phyloP scores from a whole-genome alignment of 1,140 invertebrate species.

The Drosophila ficusphila region DNA sequence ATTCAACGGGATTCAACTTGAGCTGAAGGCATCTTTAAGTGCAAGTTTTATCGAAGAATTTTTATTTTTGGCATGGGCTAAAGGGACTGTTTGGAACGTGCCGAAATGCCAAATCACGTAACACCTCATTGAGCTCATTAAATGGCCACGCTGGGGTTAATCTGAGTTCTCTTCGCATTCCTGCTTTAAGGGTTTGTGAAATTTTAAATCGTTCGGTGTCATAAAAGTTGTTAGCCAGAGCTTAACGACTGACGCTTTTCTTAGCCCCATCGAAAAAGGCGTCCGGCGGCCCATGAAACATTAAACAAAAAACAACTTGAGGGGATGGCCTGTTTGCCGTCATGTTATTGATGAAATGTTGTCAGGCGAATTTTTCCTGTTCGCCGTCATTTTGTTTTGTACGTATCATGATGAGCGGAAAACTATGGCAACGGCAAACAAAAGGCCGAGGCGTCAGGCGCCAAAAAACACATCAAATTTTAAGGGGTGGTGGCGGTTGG shows the following conservation, averaged over 20 bases:
- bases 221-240: slow-evolving; percentile 33
- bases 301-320: slow-evolving; percentile 46
- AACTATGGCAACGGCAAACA: slow-evolving; percentile 50
- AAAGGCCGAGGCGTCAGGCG: slow-evolving; percentile 41
- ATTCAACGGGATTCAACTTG: slow-evolving; percentile 5
- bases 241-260: slow-evolving; percentile 39
- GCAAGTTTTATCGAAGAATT: slow-evolving; percentile 12
- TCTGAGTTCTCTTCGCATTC: neutral
- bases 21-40: slow-evolving; percentile 23
- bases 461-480: slow-evolving; percentile 72
- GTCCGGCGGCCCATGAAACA: slow-evolving; percentile 54
- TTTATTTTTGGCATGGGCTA: slow-evolving; percentile 14
- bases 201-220: slow-evolving; percentile 29
- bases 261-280: slow-evolving; percentile 40
- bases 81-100: slow-evolving; percentile 44
- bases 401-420: slow-evolving; percentile 49
- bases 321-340: slow-evolving; percentile 8
- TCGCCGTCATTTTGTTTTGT: slow-evolving; percentile 31
- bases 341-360: slow-evolving; percentile 75
- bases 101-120: slow-evolving; percentile 64
- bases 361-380: slow-evolving; percentile 45
- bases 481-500: slow-evolving; percentile 8
- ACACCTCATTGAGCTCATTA: slow-evolving; percentile 73
- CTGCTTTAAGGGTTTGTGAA: slow-evolving; percentile 10
- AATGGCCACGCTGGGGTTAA: slow-evolving; percentile 52